Evolutionary conservation across 2,888 invertebrate species (phyloP).

Genomic region (Rhorus exstirpatorius): DNA sequence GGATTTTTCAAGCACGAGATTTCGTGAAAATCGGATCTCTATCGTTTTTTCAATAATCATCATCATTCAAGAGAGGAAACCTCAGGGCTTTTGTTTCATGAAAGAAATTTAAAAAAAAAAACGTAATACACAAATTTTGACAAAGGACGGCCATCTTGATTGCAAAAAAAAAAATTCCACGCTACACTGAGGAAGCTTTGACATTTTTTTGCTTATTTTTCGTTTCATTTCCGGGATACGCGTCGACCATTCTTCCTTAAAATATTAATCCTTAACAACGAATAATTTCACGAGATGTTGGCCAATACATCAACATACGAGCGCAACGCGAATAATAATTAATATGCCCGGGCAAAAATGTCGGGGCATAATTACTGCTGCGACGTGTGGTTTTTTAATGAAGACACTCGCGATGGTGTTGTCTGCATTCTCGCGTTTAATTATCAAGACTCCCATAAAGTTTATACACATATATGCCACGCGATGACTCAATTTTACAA

Average conservation of each 20-base stretch:
- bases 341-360: conserved; percentile 15
- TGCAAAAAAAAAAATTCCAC: too few relatives aligned
- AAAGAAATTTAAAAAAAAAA: too few relatives aligned
- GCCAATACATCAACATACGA: conserved; percentile 36
- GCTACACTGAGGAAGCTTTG: too few relatives aligned
- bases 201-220: neutral
- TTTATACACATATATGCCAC: too few relatives aligned
- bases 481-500: conserved; percentile 57
- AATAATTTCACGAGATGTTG: conserved; percentile 51
- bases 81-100: too few relatives aligned
- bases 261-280: conserved; percentile 25
- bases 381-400: conserved; percentile 60
- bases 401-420: conserved; percentile 20
- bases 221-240: neutral
- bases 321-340: conserved; percentile 51
- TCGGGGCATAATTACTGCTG: conserved; percentile 57
- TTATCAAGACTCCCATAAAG: conserved; percentile 50
- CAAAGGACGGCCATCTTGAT: too few relatives aligned
- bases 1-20: too few relatives aligned
- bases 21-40: too few relatives aligned
- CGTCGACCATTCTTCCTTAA: neutral
- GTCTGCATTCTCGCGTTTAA: conserved; percentile 43
- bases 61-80: too few relatives aligned
- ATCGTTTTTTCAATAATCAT: too few relatives aligned
- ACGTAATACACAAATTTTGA: too few relatives aligned